Conservation (phyloP, 2,797 vertebrate genomes). For the Sebastes reedi region DNA sequence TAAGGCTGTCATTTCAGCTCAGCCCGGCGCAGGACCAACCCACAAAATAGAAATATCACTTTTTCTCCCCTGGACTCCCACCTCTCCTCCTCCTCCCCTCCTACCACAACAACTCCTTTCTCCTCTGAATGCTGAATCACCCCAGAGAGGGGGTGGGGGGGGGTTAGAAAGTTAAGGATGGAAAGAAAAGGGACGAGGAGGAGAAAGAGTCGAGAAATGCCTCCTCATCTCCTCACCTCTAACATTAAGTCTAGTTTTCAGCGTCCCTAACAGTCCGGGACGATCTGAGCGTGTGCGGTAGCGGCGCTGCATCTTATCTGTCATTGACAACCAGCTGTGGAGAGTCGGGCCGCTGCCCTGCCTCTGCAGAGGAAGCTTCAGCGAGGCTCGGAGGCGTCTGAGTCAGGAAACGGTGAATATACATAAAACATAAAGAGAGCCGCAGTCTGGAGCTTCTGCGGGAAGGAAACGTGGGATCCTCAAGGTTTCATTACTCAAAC, state of each 20-base stretch:
- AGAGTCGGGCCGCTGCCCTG: background rate
- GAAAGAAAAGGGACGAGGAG: background rate
- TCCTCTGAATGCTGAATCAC: slow-evolving; percentile 53
- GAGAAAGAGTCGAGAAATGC: background rate
- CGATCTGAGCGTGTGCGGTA: background rate
- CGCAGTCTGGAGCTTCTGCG: slow-evolving; percentile 7
- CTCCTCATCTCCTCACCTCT: background rate
- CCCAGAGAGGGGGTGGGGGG: background rate
- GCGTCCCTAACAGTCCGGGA: background rate
- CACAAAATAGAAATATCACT: slow-evolving; percentile 70
- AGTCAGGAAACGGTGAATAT: slow-evolving; percentile 18
- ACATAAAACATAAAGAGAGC: slow-evolving; percentile 43
- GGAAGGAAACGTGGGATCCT: background rate
- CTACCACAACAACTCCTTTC: slow-evolving; percentile 20
- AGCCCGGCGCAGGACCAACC: slow-evolving; percentile 28
- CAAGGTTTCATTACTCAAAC: background rate
- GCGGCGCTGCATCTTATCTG: background rate
- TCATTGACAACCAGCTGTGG: background rate
- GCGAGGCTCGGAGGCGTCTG: slow-evolving; percentile 1
- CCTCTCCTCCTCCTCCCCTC: background rate
- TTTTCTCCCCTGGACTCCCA: slow-evolving; percentile 15
- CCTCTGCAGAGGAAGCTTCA: slow-evolving; percentile 20
- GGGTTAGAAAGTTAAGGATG: background rate
- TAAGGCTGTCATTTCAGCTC: slow-evolving; percentile 66
- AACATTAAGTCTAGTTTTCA: background rate